These are phyloP conservation scores for Mylabris sibirica DNA, from an alignment of 2,888 invertebrate genomes.

Conservation along the genomic window DNA sequence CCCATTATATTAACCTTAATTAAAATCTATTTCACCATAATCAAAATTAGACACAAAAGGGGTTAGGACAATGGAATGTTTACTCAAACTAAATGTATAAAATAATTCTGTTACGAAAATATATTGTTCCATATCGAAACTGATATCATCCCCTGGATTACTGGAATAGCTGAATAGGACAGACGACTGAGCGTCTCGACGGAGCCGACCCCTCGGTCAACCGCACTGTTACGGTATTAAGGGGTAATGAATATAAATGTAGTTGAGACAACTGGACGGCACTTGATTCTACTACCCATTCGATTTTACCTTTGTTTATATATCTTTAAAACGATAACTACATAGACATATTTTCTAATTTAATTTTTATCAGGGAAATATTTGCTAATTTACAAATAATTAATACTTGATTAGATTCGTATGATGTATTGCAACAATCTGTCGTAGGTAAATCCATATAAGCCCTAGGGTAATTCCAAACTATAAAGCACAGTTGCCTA, in stretches of 20 bases:
- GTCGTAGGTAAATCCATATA: background rate
- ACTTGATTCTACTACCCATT: constrained; percentile 29
- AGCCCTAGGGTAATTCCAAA: background rate
- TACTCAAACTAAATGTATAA: constrained; percentile 2
- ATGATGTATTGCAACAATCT: background rate
- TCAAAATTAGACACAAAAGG: constrained; percentile 26
- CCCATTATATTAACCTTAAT: constrained; percentile 40
- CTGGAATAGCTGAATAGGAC: constrained; percentile 15
- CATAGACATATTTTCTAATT: too few relatives aligned
- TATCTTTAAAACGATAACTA: background rate
- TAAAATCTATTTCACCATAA: constrained; percentile 41
- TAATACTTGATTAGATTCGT: background rate
- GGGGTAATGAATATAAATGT: constrained; percentile 58
- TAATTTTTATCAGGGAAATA: too few relatives aligned
- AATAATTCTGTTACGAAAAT: constrained; percentile 20
- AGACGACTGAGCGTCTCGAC: constrained; percentile 33
- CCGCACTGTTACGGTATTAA: constrained; percentile 56
- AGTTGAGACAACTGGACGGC: constrained; percentile 42
- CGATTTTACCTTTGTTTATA: background rate
- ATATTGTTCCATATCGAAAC: constrained; percentile 7
- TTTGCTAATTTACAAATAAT: background rate
- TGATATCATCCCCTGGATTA: constrained; percentile 14
- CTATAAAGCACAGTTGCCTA: constrained; percentile 1
- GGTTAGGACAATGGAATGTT: constrained; percentile 23
- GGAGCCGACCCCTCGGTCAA: constrained; percentile 52